phyloP scores from a whole-genome alignment of 2,888 invertebrate genomes.

The Drosophila nigricruria region DNA sequence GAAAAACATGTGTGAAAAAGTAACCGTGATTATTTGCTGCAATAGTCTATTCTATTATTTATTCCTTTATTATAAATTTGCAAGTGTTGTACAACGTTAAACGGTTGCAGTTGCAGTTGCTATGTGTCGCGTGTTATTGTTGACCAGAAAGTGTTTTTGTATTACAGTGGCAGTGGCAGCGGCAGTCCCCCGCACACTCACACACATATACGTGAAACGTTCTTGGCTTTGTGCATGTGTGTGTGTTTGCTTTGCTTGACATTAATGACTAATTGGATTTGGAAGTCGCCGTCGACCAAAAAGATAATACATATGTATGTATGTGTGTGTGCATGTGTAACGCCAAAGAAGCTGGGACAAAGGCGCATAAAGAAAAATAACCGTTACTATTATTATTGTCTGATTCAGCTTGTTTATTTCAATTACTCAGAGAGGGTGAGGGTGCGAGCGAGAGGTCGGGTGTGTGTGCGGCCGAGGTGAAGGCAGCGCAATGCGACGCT shows the following conservation, averaged over 20 bases:
- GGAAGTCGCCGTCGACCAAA: conserved; percentile 40
- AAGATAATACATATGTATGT: conserved; percentile 18
- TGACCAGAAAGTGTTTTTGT: conserved; percentile 22
- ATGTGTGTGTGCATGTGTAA: conserved; percentile 14
- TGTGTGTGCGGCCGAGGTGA: conserved; percentile 20
- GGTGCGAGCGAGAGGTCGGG: conserved; percentile 12
- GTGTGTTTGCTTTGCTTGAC: conserved; percentile 5
- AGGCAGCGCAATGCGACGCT: conserved; percentile 23
- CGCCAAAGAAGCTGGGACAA: conserved; percentile 25
- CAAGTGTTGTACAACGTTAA: conserved; percentile 23
- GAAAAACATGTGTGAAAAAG: conserved; percentile 4
- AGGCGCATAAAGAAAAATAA: conserved; percentile 8
- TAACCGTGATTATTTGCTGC: neutral
- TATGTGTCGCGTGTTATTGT: conserved; percentile 14
- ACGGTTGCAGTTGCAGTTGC: conserved; percentile 12
- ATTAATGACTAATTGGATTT: conserved; percentile 59
- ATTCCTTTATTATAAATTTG: neutral
- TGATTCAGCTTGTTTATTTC: conserved; percentile 64
- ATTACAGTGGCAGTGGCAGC: conserved; percentile 16
- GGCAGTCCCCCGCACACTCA: neutral
- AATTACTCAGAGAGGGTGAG: conserved; percentile 34
- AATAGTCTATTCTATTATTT: neutral
- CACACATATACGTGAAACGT: neutral
- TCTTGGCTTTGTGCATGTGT: conserved; percentile 16
- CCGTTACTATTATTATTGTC: conserved; percentile 31